Evolutionary conservation across 2,113 vertebrate species (phyloP).

Genomic region (Leucopsar rothschildi): DNA sequence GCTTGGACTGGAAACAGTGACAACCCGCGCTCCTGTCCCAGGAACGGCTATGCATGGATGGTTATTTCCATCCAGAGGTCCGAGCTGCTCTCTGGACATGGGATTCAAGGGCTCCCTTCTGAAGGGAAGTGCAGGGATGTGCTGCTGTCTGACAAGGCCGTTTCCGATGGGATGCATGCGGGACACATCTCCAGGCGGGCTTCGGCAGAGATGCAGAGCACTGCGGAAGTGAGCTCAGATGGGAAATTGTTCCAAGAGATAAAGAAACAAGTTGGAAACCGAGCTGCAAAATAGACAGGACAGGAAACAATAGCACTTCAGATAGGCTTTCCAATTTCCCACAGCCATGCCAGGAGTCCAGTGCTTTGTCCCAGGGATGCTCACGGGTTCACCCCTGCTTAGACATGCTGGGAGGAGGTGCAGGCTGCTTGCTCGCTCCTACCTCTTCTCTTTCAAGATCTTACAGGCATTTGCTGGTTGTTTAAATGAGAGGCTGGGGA

Average conservation of each 20-base stretch:
- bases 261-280: constrained; percentile 45
- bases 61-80: not conserved
- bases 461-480: not conserved
- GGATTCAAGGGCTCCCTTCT: not conserved
- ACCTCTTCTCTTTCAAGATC: not conserved
- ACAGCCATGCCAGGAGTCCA: not conserved
- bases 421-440: not conserved
- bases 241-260: constrained; percentile 59
- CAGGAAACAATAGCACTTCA: constrained; percentile 65
- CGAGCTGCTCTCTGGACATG: not conserved
- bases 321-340: constrained; percentile 59
- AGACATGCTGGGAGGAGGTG: not conserved
- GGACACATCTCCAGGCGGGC: not conserved
- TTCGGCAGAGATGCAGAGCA: fast-evolving
- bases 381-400: fast-evolving
- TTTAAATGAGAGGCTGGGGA: not conserved
- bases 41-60: not conserved
- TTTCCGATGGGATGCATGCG: not conserved
- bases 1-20: not conserved
- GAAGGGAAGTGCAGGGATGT: not conserved
- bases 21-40: fast-evolving
- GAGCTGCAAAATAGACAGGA: constrained; percentile 43
- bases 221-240: constrained; percentile 53
- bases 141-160: not conserved
- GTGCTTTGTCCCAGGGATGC: not conserved